These are phyloP conservation scores for Diachasmimorpha longicaudata DNA, from an alignment of 1,140 invertebrate species.

Conservation along the genomic window DNA sequence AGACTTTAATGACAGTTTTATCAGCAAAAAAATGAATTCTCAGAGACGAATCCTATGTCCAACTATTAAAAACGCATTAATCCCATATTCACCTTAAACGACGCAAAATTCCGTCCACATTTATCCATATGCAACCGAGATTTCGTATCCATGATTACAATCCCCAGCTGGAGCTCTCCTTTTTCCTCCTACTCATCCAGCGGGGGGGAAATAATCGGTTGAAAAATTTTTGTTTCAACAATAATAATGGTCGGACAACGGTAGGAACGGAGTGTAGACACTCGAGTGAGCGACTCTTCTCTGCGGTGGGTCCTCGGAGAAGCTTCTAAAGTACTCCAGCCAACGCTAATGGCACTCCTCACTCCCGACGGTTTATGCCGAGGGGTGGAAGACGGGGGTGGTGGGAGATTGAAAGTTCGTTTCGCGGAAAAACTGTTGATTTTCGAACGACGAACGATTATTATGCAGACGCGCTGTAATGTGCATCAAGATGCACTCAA, in stretches of 20 bases:
- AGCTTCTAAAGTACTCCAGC: slow-evolving; percentile 50
- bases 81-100: slow-evolving; percentile 36
- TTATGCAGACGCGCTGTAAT: not conserved
- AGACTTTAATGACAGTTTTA: not conserved
- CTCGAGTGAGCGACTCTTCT: not conserved
- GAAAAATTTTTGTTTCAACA: slow-evolving; percentile 6
- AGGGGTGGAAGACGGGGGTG: slow-evolving; percentile 10
- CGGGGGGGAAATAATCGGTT: not conserved
- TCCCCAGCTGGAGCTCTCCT: not conserved
- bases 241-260: slow-evolving; percentile 5
- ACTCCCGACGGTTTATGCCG: not conserved
- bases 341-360: slow-evolving; percentile 51
- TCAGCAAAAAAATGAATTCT: not conserved
- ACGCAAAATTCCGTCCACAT: not conserved
- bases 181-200: not conserved
- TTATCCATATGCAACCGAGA: not conserved
- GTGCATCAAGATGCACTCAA: not conserved
- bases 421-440: slow-evolving; percentile 55
- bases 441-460: slow-evolving; percentile 28
- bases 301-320: slow-evolving; percentile 18
- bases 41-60: slow-evolving; percentile 22
- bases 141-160: not conserved
- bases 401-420: slow-evolving; percentile 44
- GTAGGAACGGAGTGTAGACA: not conserved
- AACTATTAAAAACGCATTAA: slow-evolving; percentile 56